Evolutionary conservation across 2,888 invertebrate species (phyloP).

Genomic region (Magallana nippona): DNA sequence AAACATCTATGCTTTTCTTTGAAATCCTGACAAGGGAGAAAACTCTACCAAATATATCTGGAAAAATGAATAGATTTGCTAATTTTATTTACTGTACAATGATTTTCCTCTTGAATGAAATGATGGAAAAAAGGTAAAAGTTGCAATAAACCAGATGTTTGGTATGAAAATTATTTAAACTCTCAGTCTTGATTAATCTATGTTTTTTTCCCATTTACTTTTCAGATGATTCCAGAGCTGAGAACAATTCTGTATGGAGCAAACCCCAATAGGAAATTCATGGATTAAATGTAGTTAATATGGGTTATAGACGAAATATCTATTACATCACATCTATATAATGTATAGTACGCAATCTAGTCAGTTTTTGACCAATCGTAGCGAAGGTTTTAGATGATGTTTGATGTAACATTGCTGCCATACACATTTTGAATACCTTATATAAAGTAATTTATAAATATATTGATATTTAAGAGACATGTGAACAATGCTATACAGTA

Average conservation of each 20-base stretch:
- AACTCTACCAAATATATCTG: neutral
- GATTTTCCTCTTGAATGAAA: too few relatives aligned
- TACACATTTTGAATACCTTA: too few relatives aligned
- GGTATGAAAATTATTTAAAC: too few relatives aligned
- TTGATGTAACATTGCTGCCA: neutral
- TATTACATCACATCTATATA: neutral
- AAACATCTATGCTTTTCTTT: neutral
- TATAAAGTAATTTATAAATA: too few relatives aligned
- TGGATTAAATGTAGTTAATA: slow-evolving; percentile 85
- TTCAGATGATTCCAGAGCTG: slow-evolving; percentile 93
- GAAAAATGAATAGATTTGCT: neutral
- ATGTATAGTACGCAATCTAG: slow-evolving; percentile 4
- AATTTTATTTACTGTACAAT: too few relatives aligned
- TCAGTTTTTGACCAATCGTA: neutral
- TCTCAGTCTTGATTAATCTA: neutral
- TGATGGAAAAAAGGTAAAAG: too few relatives aligned
- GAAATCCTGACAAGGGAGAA: neutral
- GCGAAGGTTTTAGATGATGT: neutral
- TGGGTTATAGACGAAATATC: neutral
- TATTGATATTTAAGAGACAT: too few relatives aligned
- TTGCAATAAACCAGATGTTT: too few relatives aligned
- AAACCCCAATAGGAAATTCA: slow-evolving; percentile 97
- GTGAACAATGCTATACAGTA: too few relatives aligned
- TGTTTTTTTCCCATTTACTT: slow-evolving; percentile 50
- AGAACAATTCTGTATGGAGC: slow-evolving; percentile 96